Conservation (phyloP, 2,797 vertebrate species). For the Liasis olivaceus region DNA sequence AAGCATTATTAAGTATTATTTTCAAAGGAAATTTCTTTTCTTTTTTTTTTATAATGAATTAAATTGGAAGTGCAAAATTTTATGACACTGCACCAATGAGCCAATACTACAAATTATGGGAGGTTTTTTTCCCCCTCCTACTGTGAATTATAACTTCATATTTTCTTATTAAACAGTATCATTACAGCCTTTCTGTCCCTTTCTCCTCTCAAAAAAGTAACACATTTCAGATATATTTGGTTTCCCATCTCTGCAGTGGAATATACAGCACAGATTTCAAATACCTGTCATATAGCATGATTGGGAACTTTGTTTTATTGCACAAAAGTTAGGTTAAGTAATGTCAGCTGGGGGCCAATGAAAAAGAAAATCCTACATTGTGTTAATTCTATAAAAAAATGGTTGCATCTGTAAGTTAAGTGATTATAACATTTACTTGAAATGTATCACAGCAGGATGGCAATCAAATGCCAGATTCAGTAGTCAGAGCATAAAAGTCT, state of each 20-base stretch:
- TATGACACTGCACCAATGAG: not conserved
- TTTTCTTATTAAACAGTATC: not conserved
- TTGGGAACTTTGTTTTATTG: not conserved
- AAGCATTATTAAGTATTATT: not conserved
- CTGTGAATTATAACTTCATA: not conserved
- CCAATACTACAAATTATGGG: not conserved
- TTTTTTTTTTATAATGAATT: not conserved
- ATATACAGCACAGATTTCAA: not conserved
- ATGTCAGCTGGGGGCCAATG: not conserved
- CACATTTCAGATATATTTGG: not conserved
- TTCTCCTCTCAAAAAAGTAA: too few relatives aligned
- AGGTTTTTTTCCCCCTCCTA: not conserved
- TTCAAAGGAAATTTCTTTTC: not conserved
- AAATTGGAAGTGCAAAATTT: not conserved
- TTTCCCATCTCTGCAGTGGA: not conserved
- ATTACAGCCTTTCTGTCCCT: not conserved
- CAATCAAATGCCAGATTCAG: not conserved
- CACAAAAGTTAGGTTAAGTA: not conserved
- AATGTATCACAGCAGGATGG: not conserved
- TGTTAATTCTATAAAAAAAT: not conserved
- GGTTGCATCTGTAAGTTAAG: not conserved
- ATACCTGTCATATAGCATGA: not conserved
- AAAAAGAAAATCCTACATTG: not conserved
- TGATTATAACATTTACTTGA: not conserved
- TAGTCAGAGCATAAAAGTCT: not conserved